phyloP scores from a whole-genome alignment of 30 jellyfish, hydroid and myxozoan genomes.

The Phacellophora camtschatica region DNA sequence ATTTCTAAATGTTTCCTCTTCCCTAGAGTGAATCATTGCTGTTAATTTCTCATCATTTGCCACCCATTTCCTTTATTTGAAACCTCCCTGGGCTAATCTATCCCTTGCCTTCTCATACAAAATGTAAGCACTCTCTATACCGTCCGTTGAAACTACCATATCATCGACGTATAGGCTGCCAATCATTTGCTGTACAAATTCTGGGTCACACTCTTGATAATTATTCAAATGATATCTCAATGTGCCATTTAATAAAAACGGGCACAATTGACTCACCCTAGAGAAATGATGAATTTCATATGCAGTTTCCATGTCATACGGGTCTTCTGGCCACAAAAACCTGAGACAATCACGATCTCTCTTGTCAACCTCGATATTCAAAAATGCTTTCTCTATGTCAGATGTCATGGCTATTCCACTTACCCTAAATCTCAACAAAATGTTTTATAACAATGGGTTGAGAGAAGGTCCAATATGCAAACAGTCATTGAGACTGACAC shows the following conservation, averaged over 20 bases:
- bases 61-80: background rate
- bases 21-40: background rate
- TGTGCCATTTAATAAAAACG: constrained; percentile 4
- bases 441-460: background rate
- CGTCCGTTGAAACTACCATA: background rate
- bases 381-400: constrained; percentile 30
- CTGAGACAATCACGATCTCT: constrained; percentile 23
- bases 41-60: background rate
- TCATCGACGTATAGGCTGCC: constrained; percentile 5
- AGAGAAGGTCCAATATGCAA: constrained; percentile 41
- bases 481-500: constrained; percentile 45
- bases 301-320: background rate
- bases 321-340: constrained; percentile 17
- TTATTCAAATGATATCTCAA: background rate
- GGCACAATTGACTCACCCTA: background rate
- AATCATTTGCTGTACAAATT: background rate
- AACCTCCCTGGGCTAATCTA: background rate
- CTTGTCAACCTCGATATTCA: constrained; percentile 2
- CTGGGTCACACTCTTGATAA: constrained; percentile 35
- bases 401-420: background rate
- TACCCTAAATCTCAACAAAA: background rate
- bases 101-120: constrained; percentile 6
- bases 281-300: background rate
- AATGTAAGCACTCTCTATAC: background rate
- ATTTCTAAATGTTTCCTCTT: background rate